phyloP scores from a whole-genome alignment of 2,888 invertebrate species.

The Perizoma flavofasciatum region DNA sequence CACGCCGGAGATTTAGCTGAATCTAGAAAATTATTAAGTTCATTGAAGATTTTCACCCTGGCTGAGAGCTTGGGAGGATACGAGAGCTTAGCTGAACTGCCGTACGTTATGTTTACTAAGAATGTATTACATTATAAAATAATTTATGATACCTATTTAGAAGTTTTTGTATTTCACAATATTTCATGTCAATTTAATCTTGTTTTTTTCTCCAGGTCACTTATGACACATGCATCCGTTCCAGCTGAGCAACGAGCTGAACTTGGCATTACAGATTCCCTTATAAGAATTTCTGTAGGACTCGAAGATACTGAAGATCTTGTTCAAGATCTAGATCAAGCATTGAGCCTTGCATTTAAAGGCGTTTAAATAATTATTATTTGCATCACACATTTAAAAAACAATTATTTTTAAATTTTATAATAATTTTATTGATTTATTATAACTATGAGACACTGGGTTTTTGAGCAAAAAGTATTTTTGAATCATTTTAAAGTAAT shows the following conservation, averaged over 20 bases:
- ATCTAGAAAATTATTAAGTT: constrained; percentile 88
- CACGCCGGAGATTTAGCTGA: constrained; percentile 90
- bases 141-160: neutral
- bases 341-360: constrained; percentile 84
- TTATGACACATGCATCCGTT: constrained; percentile 98
- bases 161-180: no score
- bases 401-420: no score
- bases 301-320: constrained; percentile 94
- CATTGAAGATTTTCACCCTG: constrained; percentile 91
- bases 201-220: constrained; percentile 82
- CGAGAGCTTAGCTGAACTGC: constrained; percentile 97
- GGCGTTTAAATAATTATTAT: constrained; percentile 1
- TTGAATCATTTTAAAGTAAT: no score
- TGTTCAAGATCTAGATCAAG: constrained; percentile 92
- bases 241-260: constrained; percentile 88
- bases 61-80: constrained; percentile 98
- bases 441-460: no score
- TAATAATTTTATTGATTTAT: no score
- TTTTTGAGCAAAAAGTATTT: no score
- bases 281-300: constrained; percentile 95
- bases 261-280: constrained; percentile 92
- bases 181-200: neutral
- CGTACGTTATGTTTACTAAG: constrained; percentile 85
- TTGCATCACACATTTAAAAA: no score
- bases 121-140: neutral